phyloP scores from a whole-genome alignment of 2,888 invertebrate species.

The Chesias legatella region DNA sequence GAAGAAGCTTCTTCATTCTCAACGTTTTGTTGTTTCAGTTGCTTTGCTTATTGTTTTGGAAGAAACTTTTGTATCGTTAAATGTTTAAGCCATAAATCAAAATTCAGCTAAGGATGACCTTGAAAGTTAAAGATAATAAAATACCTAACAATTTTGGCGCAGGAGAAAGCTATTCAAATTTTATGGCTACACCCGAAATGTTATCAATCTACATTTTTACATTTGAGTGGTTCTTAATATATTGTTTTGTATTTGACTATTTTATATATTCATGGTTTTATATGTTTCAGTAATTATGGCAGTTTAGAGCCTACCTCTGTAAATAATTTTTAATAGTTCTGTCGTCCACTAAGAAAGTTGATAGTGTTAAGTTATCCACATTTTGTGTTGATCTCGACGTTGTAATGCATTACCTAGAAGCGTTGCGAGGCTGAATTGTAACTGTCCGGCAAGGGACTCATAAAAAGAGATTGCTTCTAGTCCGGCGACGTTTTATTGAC shows the following conservation, averaged over 20 bases:
- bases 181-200: too few relatives aligned
- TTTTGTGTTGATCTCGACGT: slow-evolving; percentile 23
- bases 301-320: too few relatives aligned
- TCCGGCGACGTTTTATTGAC: slow-evolving; percentile 76
- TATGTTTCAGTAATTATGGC: too few relatives aligned
- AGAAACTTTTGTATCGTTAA: slow-evolving; percentile 42
- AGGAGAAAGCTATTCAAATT: too few relatives aligned
- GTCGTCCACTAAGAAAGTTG: too few relatives aligned
- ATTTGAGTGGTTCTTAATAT: too few relatives aligned
- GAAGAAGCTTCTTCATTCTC: slow-evolving; percentile 23
- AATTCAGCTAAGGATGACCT: slow-evolving; percentile 37
- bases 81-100: slow-evolving; percentile 46
- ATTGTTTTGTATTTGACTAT: too few relatives aligned
- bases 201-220: too few relatives aligned
- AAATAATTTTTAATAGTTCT: too few relatives aligned
- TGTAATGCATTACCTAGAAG: slow-evolving; percentile 51
- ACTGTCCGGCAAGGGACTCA: slow-evolving; percentile 72
- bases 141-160: neutral
- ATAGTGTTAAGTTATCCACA: too few relatives aligned
- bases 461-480: slow-evolving; percentile 79
- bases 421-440: slow-evolving; percentile 63
- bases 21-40: slow-evolving; percentile 41
- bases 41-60: slow-evolving; percentile 36
- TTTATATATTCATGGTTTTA: too few relatives aligned
- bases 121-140: slow-evolving; percentile 24